A percentile compares a stretch with the other conserved stretches of the same genome.
Evolutionary conservation across 2,113 vertebrate genomes (phyloP).

Genomic region (Panthera tigris): DNA sequence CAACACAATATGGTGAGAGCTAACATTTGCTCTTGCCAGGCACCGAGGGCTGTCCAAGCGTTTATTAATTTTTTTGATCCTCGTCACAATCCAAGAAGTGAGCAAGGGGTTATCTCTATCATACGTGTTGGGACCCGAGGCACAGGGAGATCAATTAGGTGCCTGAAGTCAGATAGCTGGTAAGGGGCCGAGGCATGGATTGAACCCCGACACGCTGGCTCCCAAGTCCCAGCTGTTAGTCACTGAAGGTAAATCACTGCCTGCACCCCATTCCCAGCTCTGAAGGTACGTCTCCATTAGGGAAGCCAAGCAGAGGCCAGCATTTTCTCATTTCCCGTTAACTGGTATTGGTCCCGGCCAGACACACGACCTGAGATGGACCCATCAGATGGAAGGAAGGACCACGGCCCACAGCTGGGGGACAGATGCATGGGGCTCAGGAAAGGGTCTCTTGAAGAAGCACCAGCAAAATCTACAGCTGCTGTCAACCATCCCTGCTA

Average conservation of each 20-base stretch:
- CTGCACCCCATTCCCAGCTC: background rate
- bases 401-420: background rate
- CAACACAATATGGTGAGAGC: background rate
- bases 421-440: background rate
- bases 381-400: background rate
- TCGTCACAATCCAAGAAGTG: background rate
- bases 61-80: background rate
- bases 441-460: background rate
- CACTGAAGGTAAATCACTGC: background rate
- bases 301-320: background rate
- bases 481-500: no score
- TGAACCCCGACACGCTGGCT: background rate
- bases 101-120: background rate
- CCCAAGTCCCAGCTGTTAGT: background rate
- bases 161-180: background rate
- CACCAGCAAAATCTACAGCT: background rate
- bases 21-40: background rate
- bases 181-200: background rate
- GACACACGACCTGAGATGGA: background rate
- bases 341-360: background rate
- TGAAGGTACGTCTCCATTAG: background rate
- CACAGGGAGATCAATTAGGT: background rate
- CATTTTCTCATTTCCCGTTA: background rate
- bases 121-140: background rate
- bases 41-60: background rate